Base-by-base conservation (phyloP, 2,797 vertebrate species). In the Basileuterus tristriatus region DNA sequence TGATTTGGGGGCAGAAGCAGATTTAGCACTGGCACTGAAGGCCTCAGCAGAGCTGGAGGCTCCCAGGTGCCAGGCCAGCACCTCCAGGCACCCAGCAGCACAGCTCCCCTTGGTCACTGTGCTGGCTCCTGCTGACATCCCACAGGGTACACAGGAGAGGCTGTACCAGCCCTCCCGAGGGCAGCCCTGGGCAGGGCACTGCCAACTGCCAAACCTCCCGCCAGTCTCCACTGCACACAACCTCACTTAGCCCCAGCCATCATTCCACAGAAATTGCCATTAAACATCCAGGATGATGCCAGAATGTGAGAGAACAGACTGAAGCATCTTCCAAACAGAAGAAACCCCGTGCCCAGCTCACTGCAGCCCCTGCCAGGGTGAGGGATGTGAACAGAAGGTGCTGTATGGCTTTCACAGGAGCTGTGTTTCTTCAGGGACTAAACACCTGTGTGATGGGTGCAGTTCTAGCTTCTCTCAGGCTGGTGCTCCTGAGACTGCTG, bases 401-500 rank as follows among this genome's bases (percentile, higher is more conserved):
- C 63, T 1, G 0, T 27, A 19, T 0, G 3, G 56, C 76, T 78
- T 93, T 85, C 69, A 55, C 27, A 17, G 2, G 12, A 86, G 47
- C 3, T 64, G 53, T 3, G 0, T 10, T 69, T 72, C 65, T 63
- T 22, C 63, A 63, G 53, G 86, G 76, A 91, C 63, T 64, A 27
- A 83, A 71, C 37, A 39, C 5, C 17, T 3, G 68, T 1, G 4
- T 2, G 16, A 12, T 14, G 52, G 2, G 26, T 34, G 47, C 65
- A 94, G 70, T 62, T 91, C 83, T 71, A 89, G 69, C 79, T 74
- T 89, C 76, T 85, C 78, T 76, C 47, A 52, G 69, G 74, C 70
- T 85, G 83, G 55, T 80, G 58, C 62, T 91, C 82, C 79, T 74
- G 62, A 89, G 59, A 88, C 84, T 87, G 71, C 69, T 92, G n/a